Evolutionary conservation across 2,797 vertebrate species (phyloP).

Genomic region (Thunnus albacares): DNA sequence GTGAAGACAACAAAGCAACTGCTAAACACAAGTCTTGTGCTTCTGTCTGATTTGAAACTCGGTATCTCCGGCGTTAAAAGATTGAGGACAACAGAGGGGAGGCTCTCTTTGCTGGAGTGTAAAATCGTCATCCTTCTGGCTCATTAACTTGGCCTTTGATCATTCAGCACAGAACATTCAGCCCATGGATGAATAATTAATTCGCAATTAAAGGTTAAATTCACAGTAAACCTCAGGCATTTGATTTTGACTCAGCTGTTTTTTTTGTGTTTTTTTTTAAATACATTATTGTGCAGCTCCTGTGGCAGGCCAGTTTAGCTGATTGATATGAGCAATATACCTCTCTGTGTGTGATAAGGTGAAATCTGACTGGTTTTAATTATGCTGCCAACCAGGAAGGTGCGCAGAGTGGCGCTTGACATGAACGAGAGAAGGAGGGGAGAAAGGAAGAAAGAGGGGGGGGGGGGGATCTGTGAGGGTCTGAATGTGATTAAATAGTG

Average conservation of each 20-base stretch:
- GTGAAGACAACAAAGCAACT: slow-evolving; percentile 66
- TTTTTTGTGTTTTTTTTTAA: neutral
- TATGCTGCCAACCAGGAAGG: slow-evolving; percentile 67
- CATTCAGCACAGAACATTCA: slow-evolving; percentile 71
- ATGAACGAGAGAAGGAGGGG: slow-evolving; percentile 39
- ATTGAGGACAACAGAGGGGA: slow-evolving; percentile 60
- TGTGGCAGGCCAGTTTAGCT: slow-evolving; percentile 53
- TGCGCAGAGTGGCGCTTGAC: slow-evolving; percentile 51
- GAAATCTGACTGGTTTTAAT: slow-evolving; percentile 76
- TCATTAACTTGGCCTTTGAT: slow-evolving; percentile 83
- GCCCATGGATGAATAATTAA: slow-evolving; percentile 81
- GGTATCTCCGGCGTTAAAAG: slow-evolving; percentile 28
- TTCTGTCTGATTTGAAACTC: slow-evolving; percentile 64
- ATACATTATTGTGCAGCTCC: slow-evolving; percentile 29
- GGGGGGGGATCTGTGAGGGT: slow-evolving; percentile 23
- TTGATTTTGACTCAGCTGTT: slow-evolving; percentile 63
- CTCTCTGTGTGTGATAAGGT: slow-evolving; percentile 66
- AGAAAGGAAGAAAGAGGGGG: slow-evolving; percentile 23
- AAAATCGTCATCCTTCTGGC: slow-evolving; percentile 77
- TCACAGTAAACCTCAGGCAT: slow-evolving; percentile 72
- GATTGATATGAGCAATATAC: slow-evolving; percentile 75
- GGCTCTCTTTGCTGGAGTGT: slow-evolving; percentile 68
- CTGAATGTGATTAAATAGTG: slow-evolving; percentile 51
- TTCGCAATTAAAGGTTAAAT: slow-evolving; percentile 83
- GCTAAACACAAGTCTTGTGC: slow-evolving; percentile 51